Evolutionary conservation across 1,140 invertebrate genomes (phyloP).

Genomic region (Oryzaephilus surinamensis): DNA sequence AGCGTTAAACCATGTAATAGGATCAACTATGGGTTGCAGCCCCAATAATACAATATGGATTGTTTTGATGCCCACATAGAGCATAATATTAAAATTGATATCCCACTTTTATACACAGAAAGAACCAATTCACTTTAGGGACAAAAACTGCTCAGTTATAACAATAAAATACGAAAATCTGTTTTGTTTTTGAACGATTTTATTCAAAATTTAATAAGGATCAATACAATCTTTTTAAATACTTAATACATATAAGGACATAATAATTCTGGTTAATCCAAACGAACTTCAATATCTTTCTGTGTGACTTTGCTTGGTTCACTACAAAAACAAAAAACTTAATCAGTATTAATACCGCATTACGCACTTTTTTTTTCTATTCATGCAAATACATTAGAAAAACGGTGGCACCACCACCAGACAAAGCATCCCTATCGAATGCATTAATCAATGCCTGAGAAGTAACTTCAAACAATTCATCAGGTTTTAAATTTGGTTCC

Average conservation of each 20-base stretch:
- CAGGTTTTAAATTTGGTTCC: constrained; percentile 25
- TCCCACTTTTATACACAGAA: no score
- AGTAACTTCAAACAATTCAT: constrained; percentile 94
- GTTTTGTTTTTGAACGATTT: no score
- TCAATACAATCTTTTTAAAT: no score
- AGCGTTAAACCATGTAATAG: constrained; percentile 8
- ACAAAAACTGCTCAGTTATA: no score
- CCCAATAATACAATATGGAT: no score
- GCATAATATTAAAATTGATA: no score
- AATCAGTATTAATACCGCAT: constrained; percentile 11
- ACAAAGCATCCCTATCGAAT: constrained; percentile 91
- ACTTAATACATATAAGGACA: no score
- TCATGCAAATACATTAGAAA: constrained; percentile 92
- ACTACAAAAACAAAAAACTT: constrained; percentile 50
- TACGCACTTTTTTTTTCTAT: constrained; percentile 13
- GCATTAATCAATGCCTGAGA: constrained; percentile 94
- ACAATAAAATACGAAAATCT: no score
- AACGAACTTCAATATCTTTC: constrained; percentile 78
- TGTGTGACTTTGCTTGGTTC: constrained; percentile 91
- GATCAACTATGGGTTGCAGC: constrained; percentile 11
- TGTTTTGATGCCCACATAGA: no score
- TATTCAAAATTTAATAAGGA: no score
- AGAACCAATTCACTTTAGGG: no score
- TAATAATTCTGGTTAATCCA: constrained; percentile 62
- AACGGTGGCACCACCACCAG: constrained; percentile 95